Evolutionary conservation across 2,797 vertebrate species (phyloP).

Genomic region (Cottoperca gobio): DNA sequence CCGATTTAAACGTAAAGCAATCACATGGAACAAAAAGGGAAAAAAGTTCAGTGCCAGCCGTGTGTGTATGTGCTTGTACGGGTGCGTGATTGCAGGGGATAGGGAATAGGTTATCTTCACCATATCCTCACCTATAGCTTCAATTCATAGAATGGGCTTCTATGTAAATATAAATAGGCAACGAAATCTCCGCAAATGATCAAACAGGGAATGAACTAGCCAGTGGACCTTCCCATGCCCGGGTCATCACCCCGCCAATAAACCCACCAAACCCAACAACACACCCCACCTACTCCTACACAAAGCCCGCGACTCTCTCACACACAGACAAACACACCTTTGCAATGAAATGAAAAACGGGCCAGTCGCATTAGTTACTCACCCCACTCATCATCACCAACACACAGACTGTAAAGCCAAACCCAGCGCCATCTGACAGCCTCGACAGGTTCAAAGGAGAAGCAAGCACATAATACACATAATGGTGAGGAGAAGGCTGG

Average conservation of each 20-base stretch:
- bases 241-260: conserved; percentile 49
- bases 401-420: conserved; percentile 58
- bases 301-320: conserved; percentile 34
- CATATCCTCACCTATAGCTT: too few species aligned
- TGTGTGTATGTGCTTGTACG: conserved; percentile 6
- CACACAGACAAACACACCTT: conserved; percentile 61
- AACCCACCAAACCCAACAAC: conserved; percentile 64
- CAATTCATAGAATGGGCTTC: not conserved
- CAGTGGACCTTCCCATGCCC: conserved; percentile 44
- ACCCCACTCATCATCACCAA: conserved; percentile 74
- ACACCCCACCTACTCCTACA: conserved; percentile 56
- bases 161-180: not conserved
- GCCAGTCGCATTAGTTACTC: conserved; percentile 69
- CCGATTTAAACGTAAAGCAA: conserved; percentile 88
- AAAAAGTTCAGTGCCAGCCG: not conserved
- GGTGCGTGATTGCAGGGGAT: not conserved
- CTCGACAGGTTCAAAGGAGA: conserved; percentile 65
- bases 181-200: conserved; percentile 19
- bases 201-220: not conserved
- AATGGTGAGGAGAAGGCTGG: conserved; percentile 56
- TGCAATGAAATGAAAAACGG: conserved; percentile 44
- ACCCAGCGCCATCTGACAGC: conserved; percentile 58
- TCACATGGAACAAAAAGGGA: conserved; percentile 22
- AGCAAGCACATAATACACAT: conserved; percentile 59
- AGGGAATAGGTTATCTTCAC: not conserved